Evolutionary conservation across 2,888 invertebrate species (phyloP).

Genomic region (Ametastegia equiseti): DNA sequence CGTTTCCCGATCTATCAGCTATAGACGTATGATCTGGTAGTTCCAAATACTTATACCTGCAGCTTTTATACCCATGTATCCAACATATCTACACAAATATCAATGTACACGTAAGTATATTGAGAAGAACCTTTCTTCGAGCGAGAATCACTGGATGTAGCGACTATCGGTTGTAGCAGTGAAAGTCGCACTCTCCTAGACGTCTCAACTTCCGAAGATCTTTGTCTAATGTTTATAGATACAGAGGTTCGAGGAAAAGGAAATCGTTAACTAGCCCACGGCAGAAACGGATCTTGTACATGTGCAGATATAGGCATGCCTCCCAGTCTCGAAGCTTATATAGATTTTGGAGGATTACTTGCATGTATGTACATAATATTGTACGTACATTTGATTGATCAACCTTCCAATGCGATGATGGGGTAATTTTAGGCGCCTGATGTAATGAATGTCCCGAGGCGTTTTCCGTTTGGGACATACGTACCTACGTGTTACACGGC

Average conservation of each 20-base stretch:
- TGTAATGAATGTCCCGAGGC: not conserved
- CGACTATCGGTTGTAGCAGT: no score
- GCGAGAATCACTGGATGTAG: no score
- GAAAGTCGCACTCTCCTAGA: not conserved
- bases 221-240: not conserved
- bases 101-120: no score
- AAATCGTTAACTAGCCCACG: not conserved
- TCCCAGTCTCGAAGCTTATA: no score
- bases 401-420: not conserved
- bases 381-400: not conserved
- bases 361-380: not conserved
- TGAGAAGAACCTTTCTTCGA: no score
- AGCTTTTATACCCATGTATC: no score
- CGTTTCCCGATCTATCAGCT: not conserved
- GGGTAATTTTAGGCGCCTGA: not conserved
- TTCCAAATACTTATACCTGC: not conserved
- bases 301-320: not conserved
- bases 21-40: not conserved
- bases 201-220: constrained; percentile 10
- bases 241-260: not conserved
- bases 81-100: no score
- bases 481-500: not conserved
- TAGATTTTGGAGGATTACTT: not conserved
- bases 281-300: not conserved
- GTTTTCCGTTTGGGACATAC: not conserved